Evolutionary conservation across 2,797 vertebrate genomes (phyloP).

Genomic region (Uromys caudimaculatus): DNA sequence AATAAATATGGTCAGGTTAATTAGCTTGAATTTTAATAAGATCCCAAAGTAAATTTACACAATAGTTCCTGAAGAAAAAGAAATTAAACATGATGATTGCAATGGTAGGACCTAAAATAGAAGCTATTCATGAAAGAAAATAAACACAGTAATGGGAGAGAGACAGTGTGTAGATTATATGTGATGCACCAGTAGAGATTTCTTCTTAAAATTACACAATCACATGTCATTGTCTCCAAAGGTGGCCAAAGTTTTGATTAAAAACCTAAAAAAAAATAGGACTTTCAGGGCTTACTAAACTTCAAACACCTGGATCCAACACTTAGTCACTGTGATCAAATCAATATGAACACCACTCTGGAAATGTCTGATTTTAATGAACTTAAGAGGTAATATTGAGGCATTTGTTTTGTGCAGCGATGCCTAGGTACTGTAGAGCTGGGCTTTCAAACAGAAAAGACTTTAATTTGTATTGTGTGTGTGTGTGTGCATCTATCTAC

Average conservation of each 20-base stretch:
- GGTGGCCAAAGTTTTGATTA: constrained; percentile 55
- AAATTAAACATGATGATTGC: constrained; percentile 53
- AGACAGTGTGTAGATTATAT: neutral
- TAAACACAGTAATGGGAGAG: constrained; percentile 28
- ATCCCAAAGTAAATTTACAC: constrained; percentile 72
- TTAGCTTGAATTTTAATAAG: constrained; percentile 80
- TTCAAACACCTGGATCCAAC: neutral
- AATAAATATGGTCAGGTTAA: constrained; percentile 80
- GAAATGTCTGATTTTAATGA: constrained; percentile 41
- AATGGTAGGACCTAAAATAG: constrained; percentile 52
- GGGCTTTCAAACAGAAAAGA: neutral
- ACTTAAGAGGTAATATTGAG: neutral
- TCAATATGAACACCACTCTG: neutral
- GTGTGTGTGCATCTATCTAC: too few species aligned
- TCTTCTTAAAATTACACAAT: constrained; percentile 37
- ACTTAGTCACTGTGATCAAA: neutral
- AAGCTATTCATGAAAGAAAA: constrained; percentile 53
- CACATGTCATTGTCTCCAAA: neutral
- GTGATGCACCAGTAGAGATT: neutral
- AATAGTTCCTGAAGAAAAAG: constrained; percentile 65
- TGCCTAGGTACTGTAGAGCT: neutral
- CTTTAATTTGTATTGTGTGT: neutral
- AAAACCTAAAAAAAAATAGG: neutral
- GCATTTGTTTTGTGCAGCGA: neutral
- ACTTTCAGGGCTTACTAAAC: neutral